Conservation (phyloP, 2,797 vertebrate genomes). For the Meriones psammophilus region DNA sequence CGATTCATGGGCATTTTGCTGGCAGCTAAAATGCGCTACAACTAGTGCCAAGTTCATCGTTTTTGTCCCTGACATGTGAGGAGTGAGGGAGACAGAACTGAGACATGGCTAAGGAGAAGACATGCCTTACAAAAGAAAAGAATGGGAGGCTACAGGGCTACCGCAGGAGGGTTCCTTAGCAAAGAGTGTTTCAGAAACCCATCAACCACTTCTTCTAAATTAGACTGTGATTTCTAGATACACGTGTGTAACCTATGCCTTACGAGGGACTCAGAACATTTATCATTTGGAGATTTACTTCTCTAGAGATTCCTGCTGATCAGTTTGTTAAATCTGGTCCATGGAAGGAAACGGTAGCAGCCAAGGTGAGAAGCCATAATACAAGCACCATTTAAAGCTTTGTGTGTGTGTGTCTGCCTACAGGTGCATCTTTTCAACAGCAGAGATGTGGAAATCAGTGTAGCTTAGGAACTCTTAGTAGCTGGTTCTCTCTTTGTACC, state of each 20-base stretch:
- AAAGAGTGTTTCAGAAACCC: neutral
- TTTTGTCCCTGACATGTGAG: neutral
- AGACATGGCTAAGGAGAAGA: neutral
- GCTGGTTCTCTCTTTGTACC: neutral
- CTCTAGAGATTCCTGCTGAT: slow-evolving; percentile 39
- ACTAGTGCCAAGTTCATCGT: neutral
- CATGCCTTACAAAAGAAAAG: neutral
- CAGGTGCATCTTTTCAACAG: neutral
- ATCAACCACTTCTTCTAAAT: neutral
- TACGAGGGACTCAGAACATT: neutral
- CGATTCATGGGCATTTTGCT: neutral
- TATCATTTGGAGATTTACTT: neutral
- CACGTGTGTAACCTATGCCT: neutral
- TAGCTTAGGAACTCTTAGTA: neutral
- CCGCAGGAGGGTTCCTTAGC: neutral
- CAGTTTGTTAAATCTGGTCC: neutral
- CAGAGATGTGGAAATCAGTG: neutral
- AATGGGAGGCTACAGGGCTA: neutral
- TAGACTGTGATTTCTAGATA: neutral
- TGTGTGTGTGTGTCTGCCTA: accelerated
- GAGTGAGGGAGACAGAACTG: too few relatives aligned
- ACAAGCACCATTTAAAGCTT: neutral
- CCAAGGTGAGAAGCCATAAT: neutral
- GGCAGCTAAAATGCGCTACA: neutral
- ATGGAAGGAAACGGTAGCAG: neutral